phyloP scores from a whole-genome alignment of 2,797 vertebrate species.

The Gadopsis bispinosus region DNA sequence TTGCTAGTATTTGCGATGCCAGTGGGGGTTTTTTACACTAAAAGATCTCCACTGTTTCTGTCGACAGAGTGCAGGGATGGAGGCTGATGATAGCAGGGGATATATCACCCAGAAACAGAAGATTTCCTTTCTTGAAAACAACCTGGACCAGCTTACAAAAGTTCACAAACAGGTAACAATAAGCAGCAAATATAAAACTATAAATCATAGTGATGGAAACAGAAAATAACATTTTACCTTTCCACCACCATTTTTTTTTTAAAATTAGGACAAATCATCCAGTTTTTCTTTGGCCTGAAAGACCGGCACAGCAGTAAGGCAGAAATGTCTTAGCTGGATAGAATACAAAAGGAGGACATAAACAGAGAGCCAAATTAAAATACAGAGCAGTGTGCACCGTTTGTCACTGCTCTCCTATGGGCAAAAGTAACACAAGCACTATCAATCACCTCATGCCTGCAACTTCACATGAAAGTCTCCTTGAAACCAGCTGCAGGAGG shows the following conservation, averaged over 20 bases:
- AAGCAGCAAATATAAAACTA: neutral
- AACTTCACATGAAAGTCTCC: slow-evolving; percentile 60
- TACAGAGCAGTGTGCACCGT: slow-evolving; percentile 28
- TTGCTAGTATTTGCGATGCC: neutral
- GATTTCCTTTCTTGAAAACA: slow-evolving; percentile 99
- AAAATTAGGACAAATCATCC: slow-evolving; percentile 12
- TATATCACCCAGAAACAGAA: slow-evolving; percentile 96
- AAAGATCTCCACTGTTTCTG: slow-evolving; percentile 30
- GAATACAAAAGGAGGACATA: slow-evolving; percentile 11
- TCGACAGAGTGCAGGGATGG: slow-evolving; percentile 90
- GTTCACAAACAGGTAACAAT: slow-evolving; percentile 95
- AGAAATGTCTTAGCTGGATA: slow-evolving; percentile 12
- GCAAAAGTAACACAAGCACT: slow-evolving; percentile 20
- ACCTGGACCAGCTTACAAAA: slow-evolving; percentile 97
- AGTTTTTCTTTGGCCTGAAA: neutral
- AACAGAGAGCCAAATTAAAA: slow-evolving; percentile 51
- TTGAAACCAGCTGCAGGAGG: slow-evolving; percentile 53
- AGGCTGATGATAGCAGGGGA: slow-evolving; percentile 92
- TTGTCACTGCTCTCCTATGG: slow-evolving; percentile 48
- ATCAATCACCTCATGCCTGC: slow-evolving; percentile 62
- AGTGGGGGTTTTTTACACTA: neutral
- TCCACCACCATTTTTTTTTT: neutral
- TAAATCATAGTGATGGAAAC: neutral
- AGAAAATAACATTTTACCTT: slow-evolving; percentile 15
- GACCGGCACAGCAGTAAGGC: neutral